Percentiles rank a stretch among this genome's conserved stretches.
phyloP scores from a whole-genome alignment of 2,797 vertebrate species.

The Choloepus didactylus region DNA sequence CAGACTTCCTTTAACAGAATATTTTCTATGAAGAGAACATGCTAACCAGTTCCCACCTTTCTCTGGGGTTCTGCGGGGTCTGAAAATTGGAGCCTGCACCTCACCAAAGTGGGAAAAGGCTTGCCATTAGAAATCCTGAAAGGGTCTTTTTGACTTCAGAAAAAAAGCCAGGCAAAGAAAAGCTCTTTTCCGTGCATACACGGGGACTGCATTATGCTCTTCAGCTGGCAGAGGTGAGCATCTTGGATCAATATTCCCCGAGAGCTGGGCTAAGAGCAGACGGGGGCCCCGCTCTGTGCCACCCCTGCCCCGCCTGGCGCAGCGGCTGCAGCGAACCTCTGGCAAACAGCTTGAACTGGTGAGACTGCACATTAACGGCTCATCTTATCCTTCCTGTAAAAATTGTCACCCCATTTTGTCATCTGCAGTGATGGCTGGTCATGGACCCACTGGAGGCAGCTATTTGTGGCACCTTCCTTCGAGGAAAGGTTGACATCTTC shows the following conservation, averaged over 20 bases:
- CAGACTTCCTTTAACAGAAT: background rate
- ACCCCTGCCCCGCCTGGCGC: background rate
- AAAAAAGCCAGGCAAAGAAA: conserved; percentile 63
- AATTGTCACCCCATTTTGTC: background rate
- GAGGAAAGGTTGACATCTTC: background rate
- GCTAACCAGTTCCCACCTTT: background rate
- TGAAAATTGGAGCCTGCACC: conserved; percentile 68
- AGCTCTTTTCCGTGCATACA: conserved; percentile 63
- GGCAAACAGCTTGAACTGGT: background rate
- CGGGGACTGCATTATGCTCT: conserved; percentile 57
- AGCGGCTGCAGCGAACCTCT: background rate
- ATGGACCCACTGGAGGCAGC: background rate
- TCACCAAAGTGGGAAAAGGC: conserved; percentile 64
- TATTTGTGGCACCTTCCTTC: background rate
- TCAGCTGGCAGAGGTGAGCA: conserved; percentile 59
- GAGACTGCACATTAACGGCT: background rate
- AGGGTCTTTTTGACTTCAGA: conserved; percentile 68
- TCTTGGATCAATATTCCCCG: conserved; percentile 67
- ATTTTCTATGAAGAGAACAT: conserved; percentile 57
- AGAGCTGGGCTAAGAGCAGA: conserved; percentile 76
- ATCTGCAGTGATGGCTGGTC: background rate
- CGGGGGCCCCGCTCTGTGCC: background rate
- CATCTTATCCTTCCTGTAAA: background rate
- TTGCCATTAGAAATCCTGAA: conserved; percentile 75
- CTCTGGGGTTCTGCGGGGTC: background rate